Evolutionary conservation across 1,140 invertebrate species (phyloP), one percentile per base, ranked within the genome.

Genomic region (Tetraneura akinire): DNA sequence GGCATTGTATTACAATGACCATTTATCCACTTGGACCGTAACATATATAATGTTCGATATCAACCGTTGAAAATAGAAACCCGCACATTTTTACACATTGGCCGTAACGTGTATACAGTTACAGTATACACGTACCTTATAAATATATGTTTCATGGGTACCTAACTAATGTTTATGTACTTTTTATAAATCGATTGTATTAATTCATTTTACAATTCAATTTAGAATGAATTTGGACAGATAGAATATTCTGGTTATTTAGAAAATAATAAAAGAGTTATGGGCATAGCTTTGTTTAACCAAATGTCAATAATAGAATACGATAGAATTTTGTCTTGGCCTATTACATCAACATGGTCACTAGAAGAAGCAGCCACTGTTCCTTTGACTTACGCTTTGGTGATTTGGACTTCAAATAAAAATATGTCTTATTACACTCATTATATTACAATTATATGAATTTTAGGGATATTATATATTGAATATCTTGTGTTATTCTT

Each of bases 351-450:
- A 1, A 81, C 82, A 6, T 91, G 90, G 90, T 87, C 84, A 18
- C 81, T 90, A 29, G 87, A 88, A 76, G 88, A 90, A 71, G 90
- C 90, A 32, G 87, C 87, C 1, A 89, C 89, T 16, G 87, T 91
- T n/a, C 89, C 90, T 37, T 66, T 86, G 3, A 71, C 85, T 9
- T 86, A 86, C 66, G 42, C 81, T 6, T 51, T 81, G 32, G 83
- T 82, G 62, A 82, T 51, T 51, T n/a, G 49, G 5, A 10, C 21
- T 26, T 45, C 11, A 11, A 49, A 49, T 5, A 23, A 10, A 26
- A 49, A 9, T 9, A 49, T 9, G n/a, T n/a, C 16, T 18, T 6
- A 14, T 5, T 53, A n/a, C n/a, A n/a, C n/a, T n/a, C 10, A 47
- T 18, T 2, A 21, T 14, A 23, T 10, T 68, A 23, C 0, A 16